Evolutionary conservation across 2,888 invertebrate species (phyloP).

Genomic region (Isoperla grammatica): DNA sequence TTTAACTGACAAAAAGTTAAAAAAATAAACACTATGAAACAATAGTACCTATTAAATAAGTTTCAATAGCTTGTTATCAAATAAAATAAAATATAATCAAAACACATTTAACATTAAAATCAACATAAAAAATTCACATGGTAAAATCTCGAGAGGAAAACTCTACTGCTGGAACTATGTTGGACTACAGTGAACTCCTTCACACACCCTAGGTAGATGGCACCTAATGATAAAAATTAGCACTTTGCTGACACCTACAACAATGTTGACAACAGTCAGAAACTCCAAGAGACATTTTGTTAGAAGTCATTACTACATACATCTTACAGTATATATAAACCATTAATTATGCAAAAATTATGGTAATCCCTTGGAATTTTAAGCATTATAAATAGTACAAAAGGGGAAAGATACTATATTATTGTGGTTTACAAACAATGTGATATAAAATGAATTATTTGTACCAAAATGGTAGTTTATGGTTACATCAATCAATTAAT

Average conservation of each 20-base stretch:
- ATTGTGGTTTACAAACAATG: conserved; percentile 31
- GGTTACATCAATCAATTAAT: conserved; percentile 22
- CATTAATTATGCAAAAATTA: conserved; percentile 26
- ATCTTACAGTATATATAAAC: conserved; percentile 20
- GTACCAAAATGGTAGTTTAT: conserved; percentile 33
- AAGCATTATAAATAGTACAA: conserved; percentile 34
- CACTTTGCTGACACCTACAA: conserved; percentile 23
- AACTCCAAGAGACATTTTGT: conserved; percentile 28
- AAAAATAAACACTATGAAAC: conserved; percentile 30
- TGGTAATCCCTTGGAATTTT: conserved; percentile 31
- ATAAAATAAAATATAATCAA: conserved; percentile 28
- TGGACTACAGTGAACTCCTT: conserved; percentile 25
- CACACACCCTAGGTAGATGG: conserved; percentile 26
- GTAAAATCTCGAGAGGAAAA: conserved; percentile 32
- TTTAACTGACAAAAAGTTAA: background rate
- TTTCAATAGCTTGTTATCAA: conserved; percentile 20
- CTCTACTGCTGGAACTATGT: conserved; percentile 30
- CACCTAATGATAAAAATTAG: conserved; percentile 27
- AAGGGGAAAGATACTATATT: conserved; percentile 29
- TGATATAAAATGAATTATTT: conserved; percentile 34
- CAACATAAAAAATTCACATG: background rate
- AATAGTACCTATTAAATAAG: conserved; percentile 25
- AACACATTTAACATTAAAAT: conserved; percentile 28
- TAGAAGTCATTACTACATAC: conserved; percentile 26
- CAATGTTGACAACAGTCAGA: conserved; percentile 26